Evolutionary conservation across 2,888 invertebrate species (phyloP), one percentile per base, ranked within the genome.

Genomic region (Sympetrum striolatum): DNA sequence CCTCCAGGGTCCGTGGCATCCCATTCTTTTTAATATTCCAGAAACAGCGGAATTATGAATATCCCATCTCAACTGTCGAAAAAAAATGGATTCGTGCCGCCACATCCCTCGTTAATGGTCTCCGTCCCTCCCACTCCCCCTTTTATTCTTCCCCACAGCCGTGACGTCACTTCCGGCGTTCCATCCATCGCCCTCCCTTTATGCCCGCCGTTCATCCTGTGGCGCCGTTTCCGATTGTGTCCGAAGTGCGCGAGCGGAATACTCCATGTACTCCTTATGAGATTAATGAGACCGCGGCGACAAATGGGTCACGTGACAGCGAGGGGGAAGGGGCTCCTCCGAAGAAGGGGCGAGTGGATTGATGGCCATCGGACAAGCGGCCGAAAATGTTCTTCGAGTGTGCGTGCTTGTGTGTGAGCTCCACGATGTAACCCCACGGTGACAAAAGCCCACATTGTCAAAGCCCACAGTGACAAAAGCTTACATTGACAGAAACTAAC

Each of bases 91-190:
- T 73, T 73, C 73, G 31, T 31, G 73, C 73, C 73, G 4, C 64
- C 64, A 25, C 25, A 73, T 25, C 73, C 73, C 14, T 31, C 31
- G 73, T 73, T 73, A 73, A 73, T 73, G 73, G 73, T 73, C 73
- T 12, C 31, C 73, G 2, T 25, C 4, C 73, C 12, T 31, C 25
- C 31, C 73, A 3, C 73, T 3, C 73, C 14, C 14, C 25, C 31
- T 31, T 73, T 64, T 8, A 44, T 44, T 44, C 44, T 44, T 44
- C 44, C 53, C 53, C 18, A 3, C n/a, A 22, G 2, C 35, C 64
- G 60, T 86, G 86, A 86, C 86, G 86, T 86, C 86, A 86, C 86
- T 86, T 86, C 86, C 86, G 86, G 86, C 86, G 58, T 53, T 86
- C 39, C 48, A 35, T 14, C 58, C 58, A 35, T 18, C 81, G n/a